Evolutionary conservation across 2,113 vertebrate genomes (phyloP).

Genomic region (Barnardius zonarius): DNA sequence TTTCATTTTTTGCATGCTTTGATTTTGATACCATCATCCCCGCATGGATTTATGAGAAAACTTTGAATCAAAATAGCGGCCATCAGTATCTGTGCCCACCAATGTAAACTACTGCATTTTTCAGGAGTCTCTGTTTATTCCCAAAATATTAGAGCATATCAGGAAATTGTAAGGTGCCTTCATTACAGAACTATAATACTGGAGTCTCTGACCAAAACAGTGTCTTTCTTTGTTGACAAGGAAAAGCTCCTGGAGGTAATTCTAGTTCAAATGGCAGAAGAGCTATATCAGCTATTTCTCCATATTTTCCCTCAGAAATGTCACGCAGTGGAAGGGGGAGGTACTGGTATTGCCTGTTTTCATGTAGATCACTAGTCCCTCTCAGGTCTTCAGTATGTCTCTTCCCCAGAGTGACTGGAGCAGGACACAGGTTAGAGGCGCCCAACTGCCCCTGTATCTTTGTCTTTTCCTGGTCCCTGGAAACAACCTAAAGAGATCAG

Average conservation of each 20-base stretch:
- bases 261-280: neutral
- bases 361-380: neutral
- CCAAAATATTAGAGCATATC: neutral
- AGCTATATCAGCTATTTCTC: neutral
- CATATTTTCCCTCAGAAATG: neutral
- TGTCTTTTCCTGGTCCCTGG: neutral
- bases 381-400: neutral
- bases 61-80: neutral
- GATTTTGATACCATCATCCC: neutral
- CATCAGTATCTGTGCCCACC: neutral
- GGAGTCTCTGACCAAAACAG: neutral
- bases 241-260: neutral
- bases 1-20: neutral
- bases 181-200: neutral
- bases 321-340: neutral
- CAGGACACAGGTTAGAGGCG: neutral
- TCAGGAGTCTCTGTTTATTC: neutral
- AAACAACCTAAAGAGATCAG: neutral
- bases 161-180: neutral
- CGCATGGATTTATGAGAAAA: neutral
- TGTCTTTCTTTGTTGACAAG: neutral
- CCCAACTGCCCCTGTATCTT: neutral
- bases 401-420: neutral
- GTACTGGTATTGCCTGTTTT: neutral
- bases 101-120: neutral